Evolutionary conservation across 1,140 invertebrate genomes (phyloP).

Genomic region (Drosophila subobscura): DNA sequence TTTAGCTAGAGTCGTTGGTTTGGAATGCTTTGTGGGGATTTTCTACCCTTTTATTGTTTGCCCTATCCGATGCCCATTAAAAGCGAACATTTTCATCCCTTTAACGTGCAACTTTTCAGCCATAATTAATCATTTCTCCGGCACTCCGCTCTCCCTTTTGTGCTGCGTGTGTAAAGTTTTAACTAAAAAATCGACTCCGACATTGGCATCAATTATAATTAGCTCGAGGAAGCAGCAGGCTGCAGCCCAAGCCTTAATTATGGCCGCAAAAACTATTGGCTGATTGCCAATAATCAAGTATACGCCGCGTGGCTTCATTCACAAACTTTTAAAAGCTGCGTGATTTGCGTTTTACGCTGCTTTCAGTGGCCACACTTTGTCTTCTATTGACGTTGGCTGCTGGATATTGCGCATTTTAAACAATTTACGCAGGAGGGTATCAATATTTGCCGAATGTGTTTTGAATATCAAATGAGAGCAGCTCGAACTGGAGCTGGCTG

Average conservation of each 20-base stretch:
- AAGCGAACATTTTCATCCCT: conserved; percentile 66
- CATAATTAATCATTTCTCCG: conserved; percentile 74
- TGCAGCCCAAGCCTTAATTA: conserved; percentile 63
- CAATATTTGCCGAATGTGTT: conserved; percentile 83
- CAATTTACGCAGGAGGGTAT: conserved; percentile 75
- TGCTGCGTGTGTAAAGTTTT: conserved; percentile 34
- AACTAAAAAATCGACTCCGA: conserved; percentile 61
- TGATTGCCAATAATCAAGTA: conserved; percentile 77
- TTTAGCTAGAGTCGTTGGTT: conserved; percentile 41
- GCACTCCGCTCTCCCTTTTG: background rate
- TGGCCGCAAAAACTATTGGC: conserved; percentile 44
- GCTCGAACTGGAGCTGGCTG: conserved; percentile 1
- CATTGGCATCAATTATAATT: conserved; percentile 77
- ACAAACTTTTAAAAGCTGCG: conserved; percentile 67
- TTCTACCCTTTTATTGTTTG: conserved; percentile 42
- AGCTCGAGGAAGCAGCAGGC: conserved; percentile 28
- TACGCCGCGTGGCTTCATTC: conserved; percentile 45
- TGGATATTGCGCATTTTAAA: conserved; percentile 72
- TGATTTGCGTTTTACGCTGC: conserved; percentile 75
- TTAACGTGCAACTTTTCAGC: conserved; percentile 61
- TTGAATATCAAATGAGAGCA: conserved; percentile 77
- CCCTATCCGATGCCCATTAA: conserved; percentile 52
- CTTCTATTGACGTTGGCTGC: conserved; percentile 56
- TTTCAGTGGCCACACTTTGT: conserved; percentile 76
- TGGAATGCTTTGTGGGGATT: conserved; percentile 56